Conservation (phyloP, 2,888 invertebrate genomes). For the Sarcophaga variegata region DNA sequence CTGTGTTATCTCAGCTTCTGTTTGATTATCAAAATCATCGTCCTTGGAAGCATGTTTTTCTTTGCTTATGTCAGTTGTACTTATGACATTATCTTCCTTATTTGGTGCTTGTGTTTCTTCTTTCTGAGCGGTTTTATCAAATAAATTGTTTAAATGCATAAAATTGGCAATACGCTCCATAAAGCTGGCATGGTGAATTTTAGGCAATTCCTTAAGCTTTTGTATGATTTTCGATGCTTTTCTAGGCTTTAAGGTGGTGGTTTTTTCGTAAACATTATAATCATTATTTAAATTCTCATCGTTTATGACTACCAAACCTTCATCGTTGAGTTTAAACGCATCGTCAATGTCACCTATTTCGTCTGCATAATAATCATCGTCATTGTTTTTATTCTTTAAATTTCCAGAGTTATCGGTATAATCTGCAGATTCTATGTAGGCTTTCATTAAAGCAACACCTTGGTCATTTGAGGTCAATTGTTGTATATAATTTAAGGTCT, state of each 20-base stretch:
- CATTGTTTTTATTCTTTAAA: conserved; percentile 25
- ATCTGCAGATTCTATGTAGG: conserved; percentile 75
- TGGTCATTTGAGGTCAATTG: conserved; percentile 74
- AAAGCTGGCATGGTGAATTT: conserved; percentile 63
- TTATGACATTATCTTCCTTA: conserved; percentile 6
- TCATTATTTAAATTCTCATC: conserved; percentile 60
- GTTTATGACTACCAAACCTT: conserved; percentile 51
- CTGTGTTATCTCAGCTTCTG: background rate
- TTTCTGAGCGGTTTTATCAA: conserved; percentile 67
- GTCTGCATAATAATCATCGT: background rate
- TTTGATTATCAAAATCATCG: conserved; percentile 25
- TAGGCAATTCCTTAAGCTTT: conserved; percentile 46
- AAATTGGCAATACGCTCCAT: conserved; percentile 73
- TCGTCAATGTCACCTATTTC: conserved; percentile 62
- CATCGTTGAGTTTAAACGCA: conserved; percentile 45
- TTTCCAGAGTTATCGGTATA: conserved; percentile 70
- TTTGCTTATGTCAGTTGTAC: conserved; percentile 7
- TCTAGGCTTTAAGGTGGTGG: conserved; percentile 37
- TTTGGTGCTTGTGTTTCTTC: background rate
- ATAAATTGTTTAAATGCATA: conserved; percentile 74
- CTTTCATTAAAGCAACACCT: conserved; percentile 76
- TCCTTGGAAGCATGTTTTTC: background rate
- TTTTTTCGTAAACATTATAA: conserved; percentile 33
- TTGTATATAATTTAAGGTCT: conserved; percentile 77
- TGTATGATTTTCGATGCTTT: conserved; percentile 60